Conservation (phyloP, 2,113 vertebrate genomes). For the Menura novaehollandiae region DNA sequence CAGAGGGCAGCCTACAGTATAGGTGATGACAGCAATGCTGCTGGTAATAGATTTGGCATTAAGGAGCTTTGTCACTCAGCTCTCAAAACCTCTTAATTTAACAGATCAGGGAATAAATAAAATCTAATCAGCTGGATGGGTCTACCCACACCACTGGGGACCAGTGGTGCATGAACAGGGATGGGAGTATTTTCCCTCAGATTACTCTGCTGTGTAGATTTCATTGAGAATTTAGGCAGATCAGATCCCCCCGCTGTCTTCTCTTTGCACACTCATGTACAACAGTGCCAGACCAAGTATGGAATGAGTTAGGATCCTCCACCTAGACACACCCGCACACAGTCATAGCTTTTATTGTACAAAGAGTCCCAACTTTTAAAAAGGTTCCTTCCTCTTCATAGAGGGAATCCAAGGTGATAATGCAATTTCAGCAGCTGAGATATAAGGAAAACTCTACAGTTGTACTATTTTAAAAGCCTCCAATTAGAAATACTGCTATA, state of each 20-base stretch:
- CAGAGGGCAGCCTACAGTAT: background rate
- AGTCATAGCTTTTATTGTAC: background rate
- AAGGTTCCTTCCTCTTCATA: background rate
- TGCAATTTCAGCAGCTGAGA: background rate
- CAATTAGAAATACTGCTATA: background rate
- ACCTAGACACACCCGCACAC: background rate
- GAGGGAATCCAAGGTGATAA: background rate
- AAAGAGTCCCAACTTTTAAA: background rate
- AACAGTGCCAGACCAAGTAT: background rate
- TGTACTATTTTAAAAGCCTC: background rate
- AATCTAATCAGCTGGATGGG: background rate
- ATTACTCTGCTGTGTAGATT: fast-evolving
- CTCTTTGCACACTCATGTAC: background rate
- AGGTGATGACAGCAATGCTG: background rate
- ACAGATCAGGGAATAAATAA: background rate
- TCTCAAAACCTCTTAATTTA: background rate
- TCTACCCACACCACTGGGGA: background rate
- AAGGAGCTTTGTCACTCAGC: background rate
- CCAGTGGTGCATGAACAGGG: background rate
- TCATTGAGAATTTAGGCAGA: background rate
- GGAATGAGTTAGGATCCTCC: background rate
- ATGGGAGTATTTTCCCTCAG: background rate
- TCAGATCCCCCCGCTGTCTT: background rate
- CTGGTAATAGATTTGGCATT: background rate
- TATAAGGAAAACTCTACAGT: background rate